phyloP scores from a whole-genome alignment of 2,888 invertebrate species.

The Eulithis testata region DNA sequence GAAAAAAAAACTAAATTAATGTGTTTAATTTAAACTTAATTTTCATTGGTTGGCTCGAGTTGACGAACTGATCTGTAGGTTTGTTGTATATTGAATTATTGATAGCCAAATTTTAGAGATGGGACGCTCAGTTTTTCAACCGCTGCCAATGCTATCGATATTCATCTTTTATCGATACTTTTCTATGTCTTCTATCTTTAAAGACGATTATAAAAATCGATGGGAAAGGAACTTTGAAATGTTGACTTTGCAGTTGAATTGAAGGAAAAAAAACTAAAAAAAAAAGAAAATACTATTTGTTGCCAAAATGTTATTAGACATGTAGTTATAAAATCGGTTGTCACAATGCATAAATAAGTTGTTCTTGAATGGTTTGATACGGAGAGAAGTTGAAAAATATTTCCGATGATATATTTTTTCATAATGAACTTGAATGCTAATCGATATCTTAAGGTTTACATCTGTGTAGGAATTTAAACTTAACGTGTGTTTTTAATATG shows the following conservation, averaged over 20 bases:
- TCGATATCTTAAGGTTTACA: conserved; percentile 82
- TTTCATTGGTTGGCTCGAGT: conserved; percentile 51
- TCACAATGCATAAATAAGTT: conserved; percentile 82
- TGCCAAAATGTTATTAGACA: conserved; percentile 85
- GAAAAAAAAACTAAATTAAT: conserved; percentile 61
- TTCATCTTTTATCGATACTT: conserved; percentile 69
- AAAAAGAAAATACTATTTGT: conserved; percentile 78
- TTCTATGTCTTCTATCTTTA: conserved; percentile 72
- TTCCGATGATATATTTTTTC: conserved; percentile 85
- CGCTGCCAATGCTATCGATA: conserved; percentile 53
- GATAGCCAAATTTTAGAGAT: conserved; percentile 70
- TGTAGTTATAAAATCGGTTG: conserved; percentile 83
- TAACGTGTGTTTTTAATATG: conserved; percentile 77
- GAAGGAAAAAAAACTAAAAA: conserved; percentile 56
- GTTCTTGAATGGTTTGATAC: conserved; percentile 82
- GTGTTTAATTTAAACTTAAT: conserved; percentile 63
- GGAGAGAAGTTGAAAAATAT: conserved; percentile 82
- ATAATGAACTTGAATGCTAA: conserved; percentile 83
- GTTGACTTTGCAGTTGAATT: conserved; percentile 75
- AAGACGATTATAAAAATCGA: conserved; percentile 69
- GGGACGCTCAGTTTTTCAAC: conserved; percentile 55
- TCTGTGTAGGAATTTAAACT: conserved; percentile 82
- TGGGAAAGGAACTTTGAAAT: conserved; percentile 64
- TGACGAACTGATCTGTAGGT: conserved; percentile 55
- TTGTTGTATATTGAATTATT: conserved; percentile 54